phyloP scores from a whole-genome alignment of 1,140 invertebrate genomes.

The Potamilus streckersoni region DNA sequence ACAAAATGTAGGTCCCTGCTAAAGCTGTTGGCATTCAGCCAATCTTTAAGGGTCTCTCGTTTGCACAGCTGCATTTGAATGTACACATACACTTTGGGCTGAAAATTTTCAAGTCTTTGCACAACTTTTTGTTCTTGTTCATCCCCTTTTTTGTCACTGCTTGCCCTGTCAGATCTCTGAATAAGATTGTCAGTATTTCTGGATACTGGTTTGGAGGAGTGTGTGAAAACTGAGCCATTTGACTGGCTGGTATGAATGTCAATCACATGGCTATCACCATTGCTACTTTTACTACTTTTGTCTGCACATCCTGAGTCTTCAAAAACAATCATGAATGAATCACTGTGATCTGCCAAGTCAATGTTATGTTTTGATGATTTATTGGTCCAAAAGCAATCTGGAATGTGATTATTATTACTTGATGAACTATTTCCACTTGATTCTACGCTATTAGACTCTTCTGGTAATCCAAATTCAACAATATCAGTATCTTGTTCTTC shows the following conservation, averaged over 20 bases:
- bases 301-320: conserved; percentile 61
- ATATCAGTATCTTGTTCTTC: conserved; percentile 68
- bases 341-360: conserved; percentile 15
- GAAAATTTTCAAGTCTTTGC: not conserved
- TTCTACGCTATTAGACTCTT: conserved; percentile 15
- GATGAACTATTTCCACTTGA: not conserved
- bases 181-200: not conserved
- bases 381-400: not conserved
- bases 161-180: conserved; percentile 2
- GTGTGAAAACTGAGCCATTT: not conserved
- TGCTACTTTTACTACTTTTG: conserved; percentile 41
- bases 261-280: conserved; percentile 24
- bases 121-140: not conserved
- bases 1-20: conserved; percentile 66
- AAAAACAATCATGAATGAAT: conserved; percentile 73
- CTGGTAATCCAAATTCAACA: conserved; percentile 33
- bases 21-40: conserved; percentile 74
- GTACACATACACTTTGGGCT: conserved; percentile 80
- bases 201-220: not conserved
- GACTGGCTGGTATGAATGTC: conserved; percentile 8
- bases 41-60: conserved; percentile 89
- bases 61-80: conserved; percentile 98
- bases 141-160: conserved; percentile 14
- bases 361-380: not conserved
- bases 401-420: conserved; percentile 10